These are phyloP conservation scores for Semnornis frantzii DNA, from an alignment of 2,113 vertebrate species.

Conservation along the genomic window DNA sequence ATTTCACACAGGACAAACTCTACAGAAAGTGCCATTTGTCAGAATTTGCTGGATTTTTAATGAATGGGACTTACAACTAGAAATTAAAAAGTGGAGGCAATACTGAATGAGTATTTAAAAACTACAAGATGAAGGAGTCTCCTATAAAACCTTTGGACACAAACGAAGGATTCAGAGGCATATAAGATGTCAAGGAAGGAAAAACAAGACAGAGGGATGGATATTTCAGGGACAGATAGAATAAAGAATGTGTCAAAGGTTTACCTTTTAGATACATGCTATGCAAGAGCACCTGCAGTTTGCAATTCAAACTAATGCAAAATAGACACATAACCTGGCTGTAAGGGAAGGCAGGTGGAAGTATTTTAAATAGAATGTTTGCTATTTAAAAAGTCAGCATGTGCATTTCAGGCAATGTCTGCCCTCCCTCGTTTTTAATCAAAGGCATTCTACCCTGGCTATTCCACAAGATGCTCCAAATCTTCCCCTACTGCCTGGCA, in stretches of 20 bases:
- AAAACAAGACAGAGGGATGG: not conserved
- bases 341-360: not conserved
- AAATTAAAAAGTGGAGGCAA: not conserved
- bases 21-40: not conserved
- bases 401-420: not conserved
- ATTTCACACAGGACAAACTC: not conserved
- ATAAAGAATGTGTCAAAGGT: not conserved
- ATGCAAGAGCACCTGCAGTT: not conserved
- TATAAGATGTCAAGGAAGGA: not conserved
- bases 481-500: not conserved
- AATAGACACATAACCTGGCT: not conserved
- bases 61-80: not conserved
- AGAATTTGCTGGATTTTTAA: not conserved
- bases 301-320: constrained; percentile 40
- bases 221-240: not conserved
- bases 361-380: not conserved
- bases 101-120: not conserved
- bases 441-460: not conserved
- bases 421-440: constrained; percentile 19
- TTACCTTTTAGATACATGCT: not conserved
- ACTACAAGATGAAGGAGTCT: not conserved
- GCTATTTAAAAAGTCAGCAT: not conserved
- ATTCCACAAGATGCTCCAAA: not conserved
- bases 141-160: not conserved
- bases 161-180: not conserved